phyloP scores from a whole-genome alignment of 2,888 invertebrate species.

The Lutraria lutraria region DNA sequence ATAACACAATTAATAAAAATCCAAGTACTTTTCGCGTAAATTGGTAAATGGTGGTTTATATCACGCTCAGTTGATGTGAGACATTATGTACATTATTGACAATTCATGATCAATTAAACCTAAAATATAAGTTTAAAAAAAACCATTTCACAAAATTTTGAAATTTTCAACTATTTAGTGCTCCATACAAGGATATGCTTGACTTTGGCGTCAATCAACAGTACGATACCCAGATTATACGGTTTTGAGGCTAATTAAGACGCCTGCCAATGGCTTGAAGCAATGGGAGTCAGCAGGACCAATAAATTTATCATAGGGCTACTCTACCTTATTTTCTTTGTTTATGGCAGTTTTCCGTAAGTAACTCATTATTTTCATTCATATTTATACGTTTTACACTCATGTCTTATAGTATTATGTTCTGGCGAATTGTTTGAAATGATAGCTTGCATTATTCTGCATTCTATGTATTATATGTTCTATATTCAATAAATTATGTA shows the following conservation, averaged over 20 bases:
- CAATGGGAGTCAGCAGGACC: slow-evolving; percentile 77
- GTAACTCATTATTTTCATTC: slow-evolving; percentile 51
- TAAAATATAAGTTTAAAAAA: not conserved
- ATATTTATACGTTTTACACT: not conserved
- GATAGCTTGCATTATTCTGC: no score
- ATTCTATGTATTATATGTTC: no score
- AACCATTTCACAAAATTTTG: not conserved
- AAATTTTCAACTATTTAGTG: slow-evolving; percentile 7
- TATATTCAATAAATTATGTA: no score
- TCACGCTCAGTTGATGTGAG: not conserved
- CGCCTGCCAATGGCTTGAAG: slow-evolving; percentile 62
- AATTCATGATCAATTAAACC: not conserved
- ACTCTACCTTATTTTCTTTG: slow-evolving; percentile 76
- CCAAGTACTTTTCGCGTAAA: not conserved
- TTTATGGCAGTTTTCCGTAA: slow-evolving; percentile 81
- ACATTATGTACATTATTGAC: not conserved
- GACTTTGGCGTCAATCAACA: not conserved
- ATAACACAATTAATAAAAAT: not conserved
- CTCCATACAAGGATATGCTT: not conserved
- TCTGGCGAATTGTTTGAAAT: no score
- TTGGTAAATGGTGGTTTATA: slow-evolving; percentile 11
- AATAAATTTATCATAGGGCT: slow-evolving; percentile 76
- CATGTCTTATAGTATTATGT: no score
- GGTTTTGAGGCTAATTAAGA: not conserved
- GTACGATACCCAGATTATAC: not conserved